Evolutionary conservation across 2,797 vertebrate genomes (phyloP).

Genomic region (Diglossa cyanea): DNA sequence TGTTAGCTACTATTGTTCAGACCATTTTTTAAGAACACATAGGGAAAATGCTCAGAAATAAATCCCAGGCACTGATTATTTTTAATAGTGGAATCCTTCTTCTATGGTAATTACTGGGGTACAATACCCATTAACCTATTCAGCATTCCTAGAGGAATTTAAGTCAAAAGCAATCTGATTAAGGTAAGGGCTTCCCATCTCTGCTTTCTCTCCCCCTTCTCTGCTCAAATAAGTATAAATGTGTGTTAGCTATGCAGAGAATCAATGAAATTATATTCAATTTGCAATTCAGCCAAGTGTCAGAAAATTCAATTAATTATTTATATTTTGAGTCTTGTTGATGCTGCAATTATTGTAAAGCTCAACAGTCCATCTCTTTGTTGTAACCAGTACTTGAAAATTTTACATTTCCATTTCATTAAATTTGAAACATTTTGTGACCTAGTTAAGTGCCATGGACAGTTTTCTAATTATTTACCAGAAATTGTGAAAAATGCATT

Average conservation of each 20-base stretch:
- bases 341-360: background rate
- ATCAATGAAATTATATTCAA: constrained; percentile 35
- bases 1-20: background rate
- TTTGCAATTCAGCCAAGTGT: constrained; percentile 31
- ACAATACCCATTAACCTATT: background rate
- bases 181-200: background rate
- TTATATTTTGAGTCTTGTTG: constrained; percentile 1
- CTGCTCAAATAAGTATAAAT: constrained; percentile 20
- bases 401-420: background rate
- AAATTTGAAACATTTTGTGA: background rate
- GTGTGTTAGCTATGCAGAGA: background rate
- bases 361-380: background rate
- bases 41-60: background rate
- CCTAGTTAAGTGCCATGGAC: background rate
- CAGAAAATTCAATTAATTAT: constrained; percentile 26
- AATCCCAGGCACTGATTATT: background rate
- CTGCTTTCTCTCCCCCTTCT: background rate
- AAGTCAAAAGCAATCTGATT: constrained; percentile 48
- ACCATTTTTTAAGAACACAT: background rate
- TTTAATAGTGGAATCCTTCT: constrained; percentile 32
- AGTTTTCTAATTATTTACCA: background rate
- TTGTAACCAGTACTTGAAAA: background rate
- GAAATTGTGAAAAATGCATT: background rate
- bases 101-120: background rate
- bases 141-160: constrained; percentile 17